These are phyloP conservation scores for Alcedo atthis DNA, from an alignment of 2,797 vertebrate genomes.

Conservation along the genomic window DNA sequence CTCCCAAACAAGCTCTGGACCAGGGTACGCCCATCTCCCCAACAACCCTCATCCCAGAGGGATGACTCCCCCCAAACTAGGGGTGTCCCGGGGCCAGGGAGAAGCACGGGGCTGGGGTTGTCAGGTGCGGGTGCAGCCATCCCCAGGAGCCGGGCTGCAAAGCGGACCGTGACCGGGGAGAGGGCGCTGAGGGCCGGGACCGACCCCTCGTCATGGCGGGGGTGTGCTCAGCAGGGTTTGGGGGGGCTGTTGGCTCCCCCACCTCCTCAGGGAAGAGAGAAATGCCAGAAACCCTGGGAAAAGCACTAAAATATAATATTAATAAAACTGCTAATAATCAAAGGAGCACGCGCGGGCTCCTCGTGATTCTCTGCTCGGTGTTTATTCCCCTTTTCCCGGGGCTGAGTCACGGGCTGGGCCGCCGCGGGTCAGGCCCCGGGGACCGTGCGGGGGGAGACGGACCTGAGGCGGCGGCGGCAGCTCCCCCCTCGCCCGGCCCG, in stretches of 20 bases:
- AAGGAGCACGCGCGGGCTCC: neutral
- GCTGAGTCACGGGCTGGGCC: constrained; percentile 26
- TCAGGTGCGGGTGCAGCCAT: neutral
- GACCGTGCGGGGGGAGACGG: neutral
- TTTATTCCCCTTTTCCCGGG: neutral
- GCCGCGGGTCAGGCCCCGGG: neutral
- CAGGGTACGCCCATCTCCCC: neutral
- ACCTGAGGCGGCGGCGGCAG: neutral
- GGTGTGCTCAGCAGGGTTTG: too few species aligned
- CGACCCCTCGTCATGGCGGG: neutral
- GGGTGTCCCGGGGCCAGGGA: neutral
- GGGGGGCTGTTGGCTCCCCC: neutral
- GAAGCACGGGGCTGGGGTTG: neutral
- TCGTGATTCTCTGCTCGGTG: neutral
- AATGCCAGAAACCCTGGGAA: neutral
- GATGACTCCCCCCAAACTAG: too few species aligned
- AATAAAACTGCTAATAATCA: too few species aligned
- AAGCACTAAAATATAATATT: neutral
- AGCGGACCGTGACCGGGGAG: rapidly evolving
- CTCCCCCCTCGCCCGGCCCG: neutral
- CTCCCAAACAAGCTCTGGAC: neutral
- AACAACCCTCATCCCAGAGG: rapidly evolving
- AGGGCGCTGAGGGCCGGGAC: neutral
- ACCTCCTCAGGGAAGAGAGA: neutral
- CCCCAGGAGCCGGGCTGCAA: neutral